A percentile compares a stretch with the other conserved stretches of the same genome.
Evolutionary conservation across 2,797 vertebrate species (phyloP).

Genomic region (Squalus acanthias): DNA sequence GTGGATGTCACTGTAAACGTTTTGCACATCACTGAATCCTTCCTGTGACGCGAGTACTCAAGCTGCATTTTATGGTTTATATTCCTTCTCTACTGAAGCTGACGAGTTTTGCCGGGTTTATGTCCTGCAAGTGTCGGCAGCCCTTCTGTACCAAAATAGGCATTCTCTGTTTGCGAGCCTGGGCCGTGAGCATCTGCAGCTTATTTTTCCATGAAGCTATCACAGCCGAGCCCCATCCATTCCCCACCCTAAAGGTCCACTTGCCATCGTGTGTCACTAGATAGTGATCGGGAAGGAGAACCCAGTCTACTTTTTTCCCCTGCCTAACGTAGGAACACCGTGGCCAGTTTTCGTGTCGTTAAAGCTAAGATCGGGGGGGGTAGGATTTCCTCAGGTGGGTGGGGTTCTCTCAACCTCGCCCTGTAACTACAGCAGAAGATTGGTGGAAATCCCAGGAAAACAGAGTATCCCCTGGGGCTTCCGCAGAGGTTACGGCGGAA

Average conservation of each 20-base stretch:
- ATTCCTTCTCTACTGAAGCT: background rate
- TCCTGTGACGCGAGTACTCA: background rate
- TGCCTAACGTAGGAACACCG: too few species aligned
- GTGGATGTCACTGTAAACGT: background rate
- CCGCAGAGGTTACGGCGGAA: background rate
- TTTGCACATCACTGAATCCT: background rate
- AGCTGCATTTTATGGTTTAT: background rate
- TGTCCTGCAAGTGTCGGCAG: background rate
- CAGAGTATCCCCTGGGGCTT: background rate
- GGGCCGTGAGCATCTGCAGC: background rate
- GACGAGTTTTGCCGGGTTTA: background rate
- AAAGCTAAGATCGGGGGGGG: background rate
- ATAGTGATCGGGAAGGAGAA: background rate
- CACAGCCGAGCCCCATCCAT: background rate
- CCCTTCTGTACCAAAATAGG: background rate
- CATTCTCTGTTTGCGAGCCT: background rate
- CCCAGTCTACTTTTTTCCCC: background rate
- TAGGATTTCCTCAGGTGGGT: background rate
- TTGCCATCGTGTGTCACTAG: background rate
- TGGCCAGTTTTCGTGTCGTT: background rate
- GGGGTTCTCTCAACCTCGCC: background rate
- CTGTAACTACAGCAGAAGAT: background rate
- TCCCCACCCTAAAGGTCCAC: background rate
- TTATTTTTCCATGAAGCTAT: background rate
- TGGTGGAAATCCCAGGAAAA: background rate